These are phyloP conservation scores for Gadopsis marmoratus DNA, from an alignment of 2,797 vertebrate genomes.

Conservation along the genomic window DNA sequence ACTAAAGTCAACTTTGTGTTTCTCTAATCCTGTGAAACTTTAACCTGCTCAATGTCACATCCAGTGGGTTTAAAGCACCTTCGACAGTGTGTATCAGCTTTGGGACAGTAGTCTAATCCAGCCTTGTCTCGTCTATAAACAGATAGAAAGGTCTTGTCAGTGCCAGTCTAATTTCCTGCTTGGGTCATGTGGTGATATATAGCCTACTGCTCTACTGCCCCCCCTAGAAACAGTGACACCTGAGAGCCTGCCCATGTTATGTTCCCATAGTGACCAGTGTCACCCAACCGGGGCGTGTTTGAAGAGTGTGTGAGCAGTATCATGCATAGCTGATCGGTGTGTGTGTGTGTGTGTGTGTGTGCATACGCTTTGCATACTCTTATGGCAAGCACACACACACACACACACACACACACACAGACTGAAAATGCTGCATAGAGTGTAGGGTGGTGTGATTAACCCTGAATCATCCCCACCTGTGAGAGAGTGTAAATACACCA, in stretches of 20 bases:
- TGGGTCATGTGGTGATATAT: constrained; percentile 53
- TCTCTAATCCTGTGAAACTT: constrained; percentile 27
- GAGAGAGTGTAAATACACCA: constrained; percentile 67
- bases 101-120: constrained; percentile 40
- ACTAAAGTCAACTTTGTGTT: constrained; percentile 36
- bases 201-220: constrained; percentile 65
- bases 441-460: constrained; percentile 48
- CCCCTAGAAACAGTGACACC: constrained; percentile 75
- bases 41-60: constrained; percentile 38
- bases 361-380: constrained; percentile 68
- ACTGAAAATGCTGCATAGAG: constrained; percentile 32
- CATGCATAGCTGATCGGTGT: constrained; percentile 57
- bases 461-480: constrained; percentile 75
- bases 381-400: constrained; percentile 25
- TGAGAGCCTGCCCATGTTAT: constrained; percentile 77
- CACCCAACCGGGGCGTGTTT: constrained; percentile 80
- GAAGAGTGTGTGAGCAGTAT: constrained; percentile 45
- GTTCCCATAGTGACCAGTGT: constrained; percentile 80
- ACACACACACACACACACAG: constrained; percentile 24
- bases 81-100: neutral
- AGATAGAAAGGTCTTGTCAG: constrained; percentile 49
- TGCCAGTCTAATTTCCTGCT: constrained; percentile 57
- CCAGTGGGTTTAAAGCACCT: constrained; percentile 34
- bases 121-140: constrained; percentile 58
- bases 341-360: constrained; percentile 27